Evolutionary conservation across 2,797 vertebrate genomes (phyloP).

Genomic region (Rhyacichthys aspro): DNA sequence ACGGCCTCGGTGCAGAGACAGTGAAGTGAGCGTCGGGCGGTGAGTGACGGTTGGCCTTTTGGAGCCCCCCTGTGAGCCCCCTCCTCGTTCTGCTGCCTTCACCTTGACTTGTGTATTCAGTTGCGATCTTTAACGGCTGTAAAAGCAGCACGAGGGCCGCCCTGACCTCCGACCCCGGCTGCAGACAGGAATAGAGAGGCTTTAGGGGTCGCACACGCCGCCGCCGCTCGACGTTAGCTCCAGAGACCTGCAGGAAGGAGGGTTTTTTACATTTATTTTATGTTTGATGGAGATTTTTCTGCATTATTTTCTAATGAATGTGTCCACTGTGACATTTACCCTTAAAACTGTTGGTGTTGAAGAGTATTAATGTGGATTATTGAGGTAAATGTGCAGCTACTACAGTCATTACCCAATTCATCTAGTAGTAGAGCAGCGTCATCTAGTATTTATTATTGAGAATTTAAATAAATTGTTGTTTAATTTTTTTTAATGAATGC

Average conservation of each 20-base stretch:
- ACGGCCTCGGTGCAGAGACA: not conserved
- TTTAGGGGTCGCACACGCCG: slow-evolving; percentile 64
- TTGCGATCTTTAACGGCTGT: slow-evolving; percentile 81
- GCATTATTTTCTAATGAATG: too few relatives aligned
- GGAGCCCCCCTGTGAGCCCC: not conserved
- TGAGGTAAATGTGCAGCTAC: too few relatives aligned
- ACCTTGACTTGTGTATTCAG: slow-evolving; percentile 68
- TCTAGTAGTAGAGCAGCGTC: too few relatives aligned
- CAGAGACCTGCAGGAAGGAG: not conserved
- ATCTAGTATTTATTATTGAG: too few relatives aligned
- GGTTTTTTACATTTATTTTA: too few relatives aligned
- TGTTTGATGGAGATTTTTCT: too few relatives aligned
- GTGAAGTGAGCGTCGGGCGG: not conserved
- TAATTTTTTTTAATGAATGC: too few relatives aligned
- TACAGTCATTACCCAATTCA: too few relatives aligned
- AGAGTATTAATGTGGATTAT: too few relatives aligned
- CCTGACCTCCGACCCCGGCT: slow-evolving; percentile 74
- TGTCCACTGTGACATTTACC: too few relatives aligned
- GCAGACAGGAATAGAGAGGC: slow-evolving; percentile 77
- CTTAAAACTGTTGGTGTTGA: too few relatives aligned
- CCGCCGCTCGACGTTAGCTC: slow-evolving; percentile 32
- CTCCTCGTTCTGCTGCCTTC: slow-evolving; percentile 37
- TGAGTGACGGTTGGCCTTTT: not conserved
- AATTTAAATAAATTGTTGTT: too few relatives aligned
- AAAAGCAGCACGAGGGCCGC: slow-evolving; percentile 68